Conservation (phyloP, 2,888 invertebrate species). For the Germaria angustata region DNA sequence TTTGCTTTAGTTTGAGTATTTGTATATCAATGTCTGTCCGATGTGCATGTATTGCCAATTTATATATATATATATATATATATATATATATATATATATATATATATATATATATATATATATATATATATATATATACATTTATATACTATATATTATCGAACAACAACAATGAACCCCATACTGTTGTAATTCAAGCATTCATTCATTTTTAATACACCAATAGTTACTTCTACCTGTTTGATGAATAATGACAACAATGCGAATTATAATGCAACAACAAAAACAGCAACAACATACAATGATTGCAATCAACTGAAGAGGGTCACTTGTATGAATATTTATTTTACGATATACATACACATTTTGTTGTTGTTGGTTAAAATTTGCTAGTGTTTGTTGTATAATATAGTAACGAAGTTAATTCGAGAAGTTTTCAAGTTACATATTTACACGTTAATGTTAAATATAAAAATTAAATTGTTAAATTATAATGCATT, state of each 20-base stretch:
- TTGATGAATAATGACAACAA: constrained; percentile 48
- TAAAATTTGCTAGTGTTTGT: constrained; percentile 4
- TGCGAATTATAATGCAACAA: constrained; percentile 50
- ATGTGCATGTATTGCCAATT: constrained; percentile 7
- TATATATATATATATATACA: no score
- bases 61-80: no score
- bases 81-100: no score
- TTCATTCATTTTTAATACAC: constrained; percentile 30
- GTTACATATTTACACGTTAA: no score
- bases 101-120: no score
- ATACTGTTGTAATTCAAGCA: constrained; percentile 24
- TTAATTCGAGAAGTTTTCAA: neutral
- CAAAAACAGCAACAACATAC: constrained; percentile 6
- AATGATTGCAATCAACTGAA: constrained; percentile 58
- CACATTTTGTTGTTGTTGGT: neutral
- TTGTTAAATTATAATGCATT: no score
- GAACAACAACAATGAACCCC: constrained; percentile 31
- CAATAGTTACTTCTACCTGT: constrained; percentile 21
- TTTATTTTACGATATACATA: neutral
- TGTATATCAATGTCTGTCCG: neutral
- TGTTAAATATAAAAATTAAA: no score
- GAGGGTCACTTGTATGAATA: constrained; percentile 42
- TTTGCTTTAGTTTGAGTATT: neutral
- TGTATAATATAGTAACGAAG: neutral
- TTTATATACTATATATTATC: no score